These are phyloP conservation scores for Garra rufa DNA, from an alignment of 2,113 vertebrate species.

Conservation along the genomic window DNA sequence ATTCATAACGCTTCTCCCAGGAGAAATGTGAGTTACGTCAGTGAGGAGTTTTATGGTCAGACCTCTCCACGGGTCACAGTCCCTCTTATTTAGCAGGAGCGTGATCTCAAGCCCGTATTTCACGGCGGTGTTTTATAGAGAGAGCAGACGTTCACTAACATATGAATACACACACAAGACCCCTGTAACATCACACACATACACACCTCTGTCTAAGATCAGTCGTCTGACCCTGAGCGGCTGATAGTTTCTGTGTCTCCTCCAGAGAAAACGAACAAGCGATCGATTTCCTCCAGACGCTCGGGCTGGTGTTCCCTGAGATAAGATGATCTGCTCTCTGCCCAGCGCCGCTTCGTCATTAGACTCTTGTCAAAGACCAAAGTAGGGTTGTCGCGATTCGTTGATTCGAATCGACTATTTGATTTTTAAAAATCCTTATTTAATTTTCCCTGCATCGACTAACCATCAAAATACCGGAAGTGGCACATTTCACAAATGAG, in stretches of 20 bases:
- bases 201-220: background rate
- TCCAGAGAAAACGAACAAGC: conserved; percentile 15
- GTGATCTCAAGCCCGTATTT: conserved; percentile 51
- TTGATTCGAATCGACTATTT: too few relatives aligned
- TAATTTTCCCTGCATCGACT: too few relatives aligned
- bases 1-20: conserved; percentile 61
- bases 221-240: conserved; percentile 26
- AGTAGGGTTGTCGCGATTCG: too few relatives aligned
- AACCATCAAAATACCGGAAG: too few relatives aligned
- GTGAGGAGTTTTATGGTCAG: conserved; percentile 58
- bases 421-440: too few relatives aligned
- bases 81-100: conserved; percentile 27
- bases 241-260: conserved; percentile 54
- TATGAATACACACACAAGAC: background rate
- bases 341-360: conserved; percentile 11
- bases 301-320: conserved; percentile 46
- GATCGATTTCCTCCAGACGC: conserved; percentile 46
- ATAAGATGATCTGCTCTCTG: conserved; percentile 32
- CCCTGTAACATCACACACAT: background rate
- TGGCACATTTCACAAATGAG: too few relatives aligned
- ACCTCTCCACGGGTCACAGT: conserved; percentile 49
- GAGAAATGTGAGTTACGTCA: conserved; percentile 61
- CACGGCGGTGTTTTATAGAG: conserved; percentile 44
- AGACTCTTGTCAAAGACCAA: background rate
- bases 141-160: background rate